These are phyloP conservation scores for Mixornis gularis DNA, from an alignment of 2,113 vertebrate genomes.

Conservation along the genomic window DNA sequence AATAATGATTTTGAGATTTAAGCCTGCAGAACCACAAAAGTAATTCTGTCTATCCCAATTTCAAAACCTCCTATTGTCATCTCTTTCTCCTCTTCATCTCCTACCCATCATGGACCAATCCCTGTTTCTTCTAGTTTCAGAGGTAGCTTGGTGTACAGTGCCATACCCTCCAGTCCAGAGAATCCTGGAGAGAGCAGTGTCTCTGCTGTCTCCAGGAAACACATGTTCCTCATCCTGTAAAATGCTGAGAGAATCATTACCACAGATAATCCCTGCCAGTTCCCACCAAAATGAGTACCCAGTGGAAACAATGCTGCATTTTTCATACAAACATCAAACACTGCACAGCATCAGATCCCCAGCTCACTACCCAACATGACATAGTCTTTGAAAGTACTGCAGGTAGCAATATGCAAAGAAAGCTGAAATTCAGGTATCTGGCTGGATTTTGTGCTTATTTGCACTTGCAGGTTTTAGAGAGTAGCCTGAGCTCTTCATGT, in stretches of 20 bases:
- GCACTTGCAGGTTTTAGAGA: not conserved
- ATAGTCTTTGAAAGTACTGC: not conserved
- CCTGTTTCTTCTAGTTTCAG: not conserved
- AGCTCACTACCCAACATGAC: rapidly evolving
- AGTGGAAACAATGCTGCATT: not conserved
- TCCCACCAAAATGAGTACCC: not conserved
- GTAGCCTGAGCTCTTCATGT: not conserved
- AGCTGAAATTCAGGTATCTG: not conserved
- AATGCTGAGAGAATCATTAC: not conserved
- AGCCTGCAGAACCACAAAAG: not conserved
- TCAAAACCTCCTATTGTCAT: not conserved
- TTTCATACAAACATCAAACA: not conserved
- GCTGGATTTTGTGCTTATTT: not conserved
- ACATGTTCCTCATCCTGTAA: not conserved
- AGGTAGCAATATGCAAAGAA: not conserved
- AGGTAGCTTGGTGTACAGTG: not conserved
- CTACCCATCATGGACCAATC: not conserved
- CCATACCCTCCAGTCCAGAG: not conserved
- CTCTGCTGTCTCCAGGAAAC: not conserved
- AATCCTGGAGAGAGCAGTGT: not conserved
- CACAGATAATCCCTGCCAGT: not conserved
- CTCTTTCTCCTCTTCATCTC: not conserved
- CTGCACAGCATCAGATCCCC: not conserved
- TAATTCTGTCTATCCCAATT: not conserved
- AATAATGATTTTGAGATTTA: not conserved